A percentile compares a stretch with the other conserved stretches of the same genome.
Evolutionary conservation across 1,140 invertebrate genomes (phyloP).

Genomic region (Tetragonula clypearis): DNA sequence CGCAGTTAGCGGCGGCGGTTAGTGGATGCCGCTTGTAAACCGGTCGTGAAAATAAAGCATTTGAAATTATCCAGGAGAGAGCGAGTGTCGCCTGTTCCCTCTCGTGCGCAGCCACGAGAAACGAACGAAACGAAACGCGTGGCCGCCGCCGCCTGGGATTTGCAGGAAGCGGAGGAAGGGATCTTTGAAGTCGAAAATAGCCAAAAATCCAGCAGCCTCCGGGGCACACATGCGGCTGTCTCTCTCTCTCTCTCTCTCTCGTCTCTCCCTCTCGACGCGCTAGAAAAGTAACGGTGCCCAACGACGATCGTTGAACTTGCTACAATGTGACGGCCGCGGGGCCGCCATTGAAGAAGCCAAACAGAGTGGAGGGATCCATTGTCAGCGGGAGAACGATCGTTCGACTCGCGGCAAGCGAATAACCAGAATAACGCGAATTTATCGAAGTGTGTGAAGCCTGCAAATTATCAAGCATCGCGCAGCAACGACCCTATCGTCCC

Average conservation of each 20-base stretch:
- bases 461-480: conserved; percentile 40
- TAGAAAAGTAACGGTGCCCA: conserved; percentile 68
- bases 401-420: conserved; percentile 23
- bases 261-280: background rate
- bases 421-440: conserved; percentile 51
- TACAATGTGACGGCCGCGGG: conserved; percentile 45
- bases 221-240: background rate
- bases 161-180: conserved; percentile 21
- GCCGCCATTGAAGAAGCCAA: conserved; percentile 53
- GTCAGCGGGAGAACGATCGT: conserved; percentile 46
- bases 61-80: conserved; percentile 63
- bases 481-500: background rate
- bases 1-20: conserved; percentile 37
- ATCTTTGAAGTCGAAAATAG: conserved; percentile 75
- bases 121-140: background rate
- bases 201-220: conserved; percentile 64
- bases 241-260: too few relatives aligned
- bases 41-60: conserved; percentile 66
- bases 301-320: conserved; percentile 70
- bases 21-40: conserved; percentile 37
- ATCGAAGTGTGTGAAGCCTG: conserved; percentile 51
- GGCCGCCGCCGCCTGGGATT: background rate
- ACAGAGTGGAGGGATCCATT: conserved; percentile 51
- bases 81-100: conserved; percentile 38
- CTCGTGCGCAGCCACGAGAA: background rate